Conservation (phyloP, 2,888 invertebrate species). For the Dugesia japonica region DNA sequence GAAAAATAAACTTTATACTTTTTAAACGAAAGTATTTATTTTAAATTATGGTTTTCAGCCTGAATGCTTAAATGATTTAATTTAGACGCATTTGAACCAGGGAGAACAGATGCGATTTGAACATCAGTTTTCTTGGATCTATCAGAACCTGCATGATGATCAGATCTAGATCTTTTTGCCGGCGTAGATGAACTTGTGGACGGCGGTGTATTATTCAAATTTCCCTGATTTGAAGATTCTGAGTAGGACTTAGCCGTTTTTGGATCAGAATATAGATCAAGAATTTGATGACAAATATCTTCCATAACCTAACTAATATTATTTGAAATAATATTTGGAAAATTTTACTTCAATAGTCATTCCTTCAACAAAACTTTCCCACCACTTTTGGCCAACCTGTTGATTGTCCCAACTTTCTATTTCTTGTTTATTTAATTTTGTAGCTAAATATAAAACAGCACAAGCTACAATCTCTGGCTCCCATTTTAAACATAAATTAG, state of each 20-base stretch:
- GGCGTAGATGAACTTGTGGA: neutral
- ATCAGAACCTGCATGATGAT: neutral
- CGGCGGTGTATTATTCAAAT: neutral
- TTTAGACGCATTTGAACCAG: too few relatives aligned
- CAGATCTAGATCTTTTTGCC: neutral
- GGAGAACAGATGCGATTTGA: too few relatives aligned
- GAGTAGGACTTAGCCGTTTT: neutral
- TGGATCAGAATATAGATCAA: slow-evolving; percentile 17
- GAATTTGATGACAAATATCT: slow-evolving; percentile 23
- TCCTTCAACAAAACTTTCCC: slow-evolving; percentile 92
- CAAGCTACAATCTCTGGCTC: slow-evolving; percentile 90
- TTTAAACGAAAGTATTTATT: too few relatives aligned
- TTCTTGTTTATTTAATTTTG: slow-evolving; percentile 83
- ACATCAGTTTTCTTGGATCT: too few relatives aligned
- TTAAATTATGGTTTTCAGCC: too few relatives aligned
- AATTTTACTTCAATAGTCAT: slow-evolving; percentile 69
- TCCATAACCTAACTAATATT: neutral
- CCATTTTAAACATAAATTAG: slow-evolving; percentile 88
- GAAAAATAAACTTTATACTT: too few relatives aligned
- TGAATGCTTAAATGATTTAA: too few relatives aligned
- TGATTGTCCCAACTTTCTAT: slow-evolving; percentile 73
- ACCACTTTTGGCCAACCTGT: slow-evolving; percentile 62
- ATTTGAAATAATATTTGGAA: neutral
- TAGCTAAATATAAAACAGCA: slow-evolving; percentile 84
- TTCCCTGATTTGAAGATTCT: neutral